Percentiles rank a stretch among this genome's conserved stretches.
Evolutionary conservation across 2,888 invertebrate species (phyloP).

Genomic region (Nebria salina): DNA sequence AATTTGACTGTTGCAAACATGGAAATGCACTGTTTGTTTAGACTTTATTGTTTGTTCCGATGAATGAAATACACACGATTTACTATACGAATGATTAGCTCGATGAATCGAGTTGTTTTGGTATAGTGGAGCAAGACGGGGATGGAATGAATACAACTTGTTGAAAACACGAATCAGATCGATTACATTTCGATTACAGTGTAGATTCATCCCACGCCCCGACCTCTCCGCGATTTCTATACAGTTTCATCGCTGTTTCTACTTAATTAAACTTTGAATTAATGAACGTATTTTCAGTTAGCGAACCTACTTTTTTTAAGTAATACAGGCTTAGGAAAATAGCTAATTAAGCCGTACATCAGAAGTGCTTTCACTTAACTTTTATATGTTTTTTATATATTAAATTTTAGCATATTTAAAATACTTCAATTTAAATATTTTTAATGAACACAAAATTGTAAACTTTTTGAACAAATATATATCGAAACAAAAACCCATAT

Average conservation of each 20-base stretch:
- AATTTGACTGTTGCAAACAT: background rate
- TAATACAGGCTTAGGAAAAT: no score
- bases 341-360: background rate
- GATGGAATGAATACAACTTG: slow-evolving; percentile 24
- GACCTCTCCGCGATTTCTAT: no score
- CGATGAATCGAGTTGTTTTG: background rate
- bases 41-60: background rate
- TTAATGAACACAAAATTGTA: no score
- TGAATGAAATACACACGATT: background rate
- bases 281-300: slow-evolving; percentile 26
- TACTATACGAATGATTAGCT: background rate
- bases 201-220: no score
- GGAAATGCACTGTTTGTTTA: background rate
- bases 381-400: no score
- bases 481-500: no score
- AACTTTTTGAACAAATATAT: no score
- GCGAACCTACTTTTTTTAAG: no score
- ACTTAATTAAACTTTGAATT: slow-evolving; percentile 40
- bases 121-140: background rate
- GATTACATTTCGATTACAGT: slow-evolving; percentile 38
- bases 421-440: no score
- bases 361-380: background rate
- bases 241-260: slow-evolving; percentile 14
- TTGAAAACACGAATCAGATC: slow-evolving; percentile 28
- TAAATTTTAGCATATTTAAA: no score